Evolutionary conservation across 2,888 invertebrate genomes (phyloP).

Genomic region (Sepiola atlantica): DNA sequence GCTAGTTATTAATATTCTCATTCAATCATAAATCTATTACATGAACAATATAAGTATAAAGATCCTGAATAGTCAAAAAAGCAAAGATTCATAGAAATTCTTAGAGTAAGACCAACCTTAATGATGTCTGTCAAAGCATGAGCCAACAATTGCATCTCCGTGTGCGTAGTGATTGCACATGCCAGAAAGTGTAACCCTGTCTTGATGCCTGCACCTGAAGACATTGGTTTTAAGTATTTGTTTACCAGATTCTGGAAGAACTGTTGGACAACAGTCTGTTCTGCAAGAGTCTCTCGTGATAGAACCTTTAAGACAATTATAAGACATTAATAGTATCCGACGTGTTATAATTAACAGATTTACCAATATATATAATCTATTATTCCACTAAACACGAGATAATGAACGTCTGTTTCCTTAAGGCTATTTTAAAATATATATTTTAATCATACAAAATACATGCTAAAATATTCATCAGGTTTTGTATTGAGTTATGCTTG

Average conservation of each 20-base stretch:
- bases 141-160: constrained; percentile 61
- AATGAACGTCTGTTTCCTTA: too few relatives aligned
- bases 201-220: constrained; percentile 49
- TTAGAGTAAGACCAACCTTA: constrained; percentile 56
- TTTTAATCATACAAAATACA: too few relatives aligned
- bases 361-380: not conserved
- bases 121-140: constrained; percentile 62
- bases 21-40: too few relatives aligned
- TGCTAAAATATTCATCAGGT: too few relatives aligned
- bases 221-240: constrained; percentile 63
- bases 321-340: not conserved
- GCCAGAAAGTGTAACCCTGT: constrained; percentile 69
- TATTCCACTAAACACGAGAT: too few relatives aligned
- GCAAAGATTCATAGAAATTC: not conserved
- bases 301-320: constrained; percentile 60
- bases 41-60: too few relatives aligned
- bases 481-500: too few relatives aligned
- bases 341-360: not conserved
- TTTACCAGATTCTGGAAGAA: constrained; percentile 69
- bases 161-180: constrained; percentile 62
- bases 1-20: too few relatives aligned
- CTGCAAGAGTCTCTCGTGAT: constrained; percentile 65
- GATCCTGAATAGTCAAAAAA: too few relatives aligned
- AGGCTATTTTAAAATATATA: too few relatives aligned
- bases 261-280: constrained; percentile 65